Evolutionary conservation across 2,888 invertebrate species (phyloP), one percentile per base, ranked within the genome.

Genomic region (Tetheella fluctuosa): DNA sequence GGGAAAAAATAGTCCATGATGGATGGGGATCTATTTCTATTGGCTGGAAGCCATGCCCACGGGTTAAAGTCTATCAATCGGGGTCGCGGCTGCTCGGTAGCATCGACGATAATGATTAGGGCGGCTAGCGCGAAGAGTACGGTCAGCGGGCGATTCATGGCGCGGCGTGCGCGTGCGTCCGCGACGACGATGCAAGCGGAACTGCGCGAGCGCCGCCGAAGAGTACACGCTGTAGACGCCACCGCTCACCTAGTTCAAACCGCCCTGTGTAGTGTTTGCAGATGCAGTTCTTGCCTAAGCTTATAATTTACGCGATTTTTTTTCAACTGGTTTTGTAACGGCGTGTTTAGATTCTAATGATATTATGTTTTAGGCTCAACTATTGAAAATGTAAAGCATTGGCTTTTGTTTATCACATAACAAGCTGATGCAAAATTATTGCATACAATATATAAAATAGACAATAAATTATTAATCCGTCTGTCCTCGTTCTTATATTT

Each of bases 1-100:
- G 93, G 93, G 73, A 93, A 93, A 61, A 93, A 93, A 65, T 93
- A 93, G 74, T 93, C 93, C 89, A 93, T 92, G 65, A 93, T 89
- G 23, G 92, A 89, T 23, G 93, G 92, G 59, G 93, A 93, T 71
- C 84, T 81, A 73, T 90, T 90, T 59, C 87, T 79, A 69, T 87
- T 90, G 68, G 82, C 79, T 23, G 91, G 91, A 59, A 93, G 83
- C 91, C 91, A 92, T 82, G 91, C 89, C 89, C 91, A 92, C 57
- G 92, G 93, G 84, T 90, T 90, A 81, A 92, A 90, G 72, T 92
- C 91, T 17, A 91, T 85, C 63, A 88, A 88, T 17, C 91, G 89
- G 64, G 91, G 90, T 64, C 85, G 85, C 72, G 90, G 87, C 63
- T 88, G 76, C 30, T 91, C 88, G 68, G 85, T 80, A 65, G 85